Percentiles rank a stretch among this genome's conserved stretches.
These are phyloP conservation scores for Stenodema calcarata DNA, from an alignment of 2,888 invertebrate species.

Conservation along the genomic window DNA sequence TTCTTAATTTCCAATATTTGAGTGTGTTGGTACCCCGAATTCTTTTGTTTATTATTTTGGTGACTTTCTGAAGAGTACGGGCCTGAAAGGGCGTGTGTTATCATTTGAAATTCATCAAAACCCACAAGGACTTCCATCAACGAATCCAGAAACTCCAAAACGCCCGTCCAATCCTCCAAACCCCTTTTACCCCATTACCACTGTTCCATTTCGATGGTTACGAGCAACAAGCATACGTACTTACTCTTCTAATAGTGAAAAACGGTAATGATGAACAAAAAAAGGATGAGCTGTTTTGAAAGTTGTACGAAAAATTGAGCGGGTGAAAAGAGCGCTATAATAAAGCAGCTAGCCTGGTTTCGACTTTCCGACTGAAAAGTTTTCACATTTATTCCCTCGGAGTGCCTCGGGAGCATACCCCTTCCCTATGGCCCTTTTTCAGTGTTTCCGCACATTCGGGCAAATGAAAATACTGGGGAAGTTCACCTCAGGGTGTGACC, in stretches of 20 bases:
- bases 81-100: too few relatives aligned
- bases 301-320: neutral
- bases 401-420: neutral
- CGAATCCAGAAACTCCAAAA: too few relatives aligned
- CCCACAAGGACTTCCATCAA: too few relatives aligned
- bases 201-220: too few relatives aligned
- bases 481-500: neutral
- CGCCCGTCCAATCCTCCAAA: too few relatives aligned
- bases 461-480: neutral
- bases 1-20: too few relatives aligned
- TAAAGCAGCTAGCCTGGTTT: neutral
- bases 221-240: too few relatives aligned
- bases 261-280: neutral
- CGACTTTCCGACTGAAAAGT: constrained; percentile 1
- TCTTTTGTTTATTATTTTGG: too few relatives aligned
- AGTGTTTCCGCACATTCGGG: neutral
- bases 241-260: neutral
- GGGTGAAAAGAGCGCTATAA: neutral
- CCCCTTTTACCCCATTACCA: too few relatives aligned
- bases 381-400: neutral
- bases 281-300: neutral
- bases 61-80: too few relatives aligned
- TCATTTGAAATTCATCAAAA: too few relatives aligned
- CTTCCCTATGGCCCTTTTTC: neutral
- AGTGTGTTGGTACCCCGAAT: too few relatives aligned